Conservation (phyloP, 2,888 invertebrate species). For the Orthosia cruda region DNA sequence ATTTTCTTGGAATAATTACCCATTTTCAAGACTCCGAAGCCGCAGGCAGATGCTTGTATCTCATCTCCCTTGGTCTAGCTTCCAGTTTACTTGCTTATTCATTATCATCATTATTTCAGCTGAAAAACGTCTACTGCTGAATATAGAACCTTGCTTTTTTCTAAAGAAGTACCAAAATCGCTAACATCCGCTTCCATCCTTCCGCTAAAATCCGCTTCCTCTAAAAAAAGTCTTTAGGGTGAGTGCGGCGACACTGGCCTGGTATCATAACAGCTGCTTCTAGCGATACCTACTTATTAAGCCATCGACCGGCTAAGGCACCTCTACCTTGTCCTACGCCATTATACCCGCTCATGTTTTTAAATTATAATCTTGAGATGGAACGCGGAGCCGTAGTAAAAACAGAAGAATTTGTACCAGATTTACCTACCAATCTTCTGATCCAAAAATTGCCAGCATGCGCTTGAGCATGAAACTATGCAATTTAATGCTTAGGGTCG, state of each 20-base stretch:
- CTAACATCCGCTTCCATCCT: slow-evolving; percentile 76
- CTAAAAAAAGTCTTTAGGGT: slow-evolving; percentile 84
- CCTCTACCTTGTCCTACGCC: slow-evolving; percentile 72
- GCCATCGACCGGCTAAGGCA: slow-evolving; percentile 84
- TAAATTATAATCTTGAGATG: slow-evolving; percentile 87
- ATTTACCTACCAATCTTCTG: too few species aligned
- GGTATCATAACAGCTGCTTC: slow-evolving; percentile 91
- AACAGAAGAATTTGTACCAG: too few species aligned
- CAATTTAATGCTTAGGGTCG: too few species aligned
- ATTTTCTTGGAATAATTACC: too few species aligned
- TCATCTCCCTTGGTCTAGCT: too few species aligned
- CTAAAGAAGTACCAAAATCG: too few species aligned
- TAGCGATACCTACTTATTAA: slow-evolving; percentile 91
- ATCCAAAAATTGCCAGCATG: neutral
- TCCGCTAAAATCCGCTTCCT: slow-evolving; percentile 41
- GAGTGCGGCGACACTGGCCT: slow-evolving; percentile 89
- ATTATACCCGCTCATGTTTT: slow-evolving; percentile 88
- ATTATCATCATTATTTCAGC: too few species aligned
- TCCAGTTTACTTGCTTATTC: too few species aligned
- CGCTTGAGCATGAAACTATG: neutral
- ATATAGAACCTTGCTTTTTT: too few species aligned
- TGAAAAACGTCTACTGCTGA: too few species aligned
- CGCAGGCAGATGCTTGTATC: too few species aligned
- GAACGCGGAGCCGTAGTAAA: slow-evolving; percentile 74
- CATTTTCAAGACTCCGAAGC: too few species aligned